These are phyloP conservation scores for Aphelenchoides besseyi DNA, from an alignment of 1,140 invertebrate genomes.

Conservation along the genomic window DNA sequence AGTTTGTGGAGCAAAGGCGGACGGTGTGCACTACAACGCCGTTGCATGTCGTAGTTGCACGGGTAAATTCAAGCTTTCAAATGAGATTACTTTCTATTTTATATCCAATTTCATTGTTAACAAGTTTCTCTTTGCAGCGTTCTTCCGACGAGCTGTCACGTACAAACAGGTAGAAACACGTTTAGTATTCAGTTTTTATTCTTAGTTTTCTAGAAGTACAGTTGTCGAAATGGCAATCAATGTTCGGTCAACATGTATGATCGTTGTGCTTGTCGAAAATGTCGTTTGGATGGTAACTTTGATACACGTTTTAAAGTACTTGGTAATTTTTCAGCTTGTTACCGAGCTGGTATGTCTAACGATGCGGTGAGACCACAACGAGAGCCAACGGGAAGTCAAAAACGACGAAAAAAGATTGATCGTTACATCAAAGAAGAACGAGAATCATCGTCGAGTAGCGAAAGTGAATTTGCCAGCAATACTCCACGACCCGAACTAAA, in stretches of 20 bases:
- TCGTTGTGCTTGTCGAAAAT: constrained; percentile 9
- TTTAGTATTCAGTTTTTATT: not conserved
- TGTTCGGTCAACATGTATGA: not conserved
- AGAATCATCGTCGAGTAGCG: not conserved
- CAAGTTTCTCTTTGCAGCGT: too few species aligned
- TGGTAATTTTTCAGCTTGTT: constrained; percentile 1
- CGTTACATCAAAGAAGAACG: not conserved
- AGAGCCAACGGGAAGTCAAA: constrained; percentile 4
- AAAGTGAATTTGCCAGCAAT: not conserved
- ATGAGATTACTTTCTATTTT: not conserved
- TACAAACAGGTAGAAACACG: constrained; percentile 18
- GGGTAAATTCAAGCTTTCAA: not conserved
- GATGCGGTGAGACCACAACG: constrained; percentile 7
- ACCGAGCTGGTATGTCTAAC: constrained; percentile 3
- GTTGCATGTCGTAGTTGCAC: constrained; percentile 13
- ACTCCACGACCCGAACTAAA: not conserved
- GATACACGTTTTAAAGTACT: not conserved
- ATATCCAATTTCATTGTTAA: too few species aligned
- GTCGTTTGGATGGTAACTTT: not conserved
- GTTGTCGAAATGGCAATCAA: not conserved
- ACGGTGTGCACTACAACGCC: constrained; percentile 23
- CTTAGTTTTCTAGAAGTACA: not conserved
- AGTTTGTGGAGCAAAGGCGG: constrained; percentile 8
- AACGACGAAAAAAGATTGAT: not conserved
- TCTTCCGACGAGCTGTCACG: constrained; percentile 24